Evolutionary conservation across 2,113 vertebrate species (phyloP).

Genomic region (Gnathonemus longibarbis): DNA sequence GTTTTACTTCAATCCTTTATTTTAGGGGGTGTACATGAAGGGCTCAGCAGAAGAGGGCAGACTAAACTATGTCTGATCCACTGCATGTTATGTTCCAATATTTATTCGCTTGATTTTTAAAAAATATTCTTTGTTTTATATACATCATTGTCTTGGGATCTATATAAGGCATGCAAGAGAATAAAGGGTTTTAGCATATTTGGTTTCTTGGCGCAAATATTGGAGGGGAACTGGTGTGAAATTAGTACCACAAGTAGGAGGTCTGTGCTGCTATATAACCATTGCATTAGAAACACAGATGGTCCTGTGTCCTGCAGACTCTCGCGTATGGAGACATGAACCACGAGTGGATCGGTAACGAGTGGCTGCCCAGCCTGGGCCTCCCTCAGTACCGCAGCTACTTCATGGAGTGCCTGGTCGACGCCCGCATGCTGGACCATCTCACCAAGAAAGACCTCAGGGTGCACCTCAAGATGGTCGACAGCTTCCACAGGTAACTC

Average conservation of each 20-base stretch:
- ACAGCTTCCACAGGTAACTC: constrained; percentile 95
- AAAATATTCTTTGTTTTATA: neutral
- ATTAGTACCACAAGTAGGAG: neutral
- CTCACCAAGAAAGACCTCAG: constrained; percentile 97
- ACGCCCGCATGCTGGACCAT: constrained; percentile 96
- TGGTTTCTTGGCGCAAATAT: neutral
- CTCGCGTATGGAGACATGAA: constrained; percentile 98
- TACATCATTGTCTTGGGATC: neutral
- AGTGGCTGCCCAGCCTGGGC: constrained; percentile 96
- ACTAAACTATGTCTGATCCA: neutral
- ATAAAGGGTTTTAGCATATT: neutral
- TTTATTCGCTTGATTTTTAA: neutral
- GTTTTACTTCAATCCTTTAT: neutral
- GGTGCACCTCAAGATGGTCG: constrained; percentile 98
- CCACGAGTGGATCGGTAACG: constrained; percentile 98
- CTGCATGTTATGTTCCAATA: neutral
- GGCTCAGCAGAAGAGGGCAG: neutral
- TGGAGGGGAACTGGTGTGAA: neutral
- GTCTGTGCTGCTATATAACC: neutral
- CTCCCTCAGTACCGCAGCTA: constrained; percentile 98
- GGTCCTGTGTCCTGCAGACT: constrained; percentile 60
- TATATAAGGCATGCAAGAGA: neutral
- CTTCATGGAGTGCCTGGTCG: constrained; percentile 99
- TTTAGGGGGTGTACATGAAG: neutral
- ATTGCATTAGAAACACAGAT: neutral